phyloP scores from a whole-genome alignment of 2,888 invertebrate species.

The Morinoia aosen region DNA sequence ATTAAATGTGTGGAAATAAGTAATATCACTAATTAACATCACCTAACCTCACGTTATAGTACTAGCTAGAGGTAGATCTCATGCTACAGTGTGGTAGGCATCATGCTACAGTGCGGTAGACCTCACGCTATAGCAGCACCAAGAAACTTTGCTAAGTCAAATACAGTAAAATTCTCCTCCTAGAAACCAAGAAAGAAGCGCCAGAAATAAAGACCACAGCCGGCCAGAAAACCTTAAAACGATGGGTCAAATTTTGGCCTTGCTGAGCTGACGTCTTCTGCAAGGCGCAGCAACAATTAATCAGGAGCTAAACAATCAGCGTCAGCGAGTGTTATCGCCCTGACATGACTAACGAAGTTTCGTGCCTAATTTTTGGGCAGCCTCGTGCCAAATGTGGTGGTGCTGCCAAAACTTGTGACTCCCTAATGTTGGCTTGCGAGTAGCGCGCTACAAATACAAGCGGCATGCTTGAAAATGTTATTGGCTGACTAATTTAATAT shows the following conservation, averaged over 20 bases:
- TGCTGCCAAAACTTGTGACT: neutral
- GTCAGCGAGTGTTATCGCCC: neutral
- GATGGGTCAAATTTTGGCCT: neutral
- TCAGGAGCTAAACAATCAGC: conserved; percentile 4
- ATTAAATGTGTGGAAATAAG: too few species aligned
- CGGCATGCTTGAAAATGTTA: neutral
- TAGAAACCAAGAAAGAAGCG: neutral
- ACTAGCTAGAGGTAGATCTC: too few species aligned
- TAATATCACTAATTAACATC: too few species aligned
- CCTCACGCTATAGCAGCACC: too few species aligned
- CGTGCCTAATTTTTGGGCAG: neutral
- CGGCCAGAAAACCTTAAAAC: neutral
- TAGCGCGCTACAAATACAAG: neutral
- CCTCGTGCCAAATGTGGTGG: neutral
- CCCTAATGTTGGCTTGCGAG: neutral
- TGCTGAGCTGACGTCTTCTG: neutral
- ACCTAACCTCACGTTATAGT: too few species aligned
- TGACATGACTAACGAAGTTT: conserved; percentile 1
- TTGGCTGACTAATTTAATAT: neutral
- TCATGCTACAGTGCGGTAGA: too few species aligned
- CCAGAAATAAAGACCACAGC: neutral
- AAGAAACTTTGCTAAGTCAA: too few species aligned
- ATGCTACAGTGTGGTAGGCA: too few species aligned
- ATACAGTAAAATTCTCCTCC: too few species aligned
- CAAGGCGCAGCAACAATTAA: neutral